Base-by-base conservation (phyloP, 2,888 invertebrate species). In the Thymelicus sylvestris region DNA sequence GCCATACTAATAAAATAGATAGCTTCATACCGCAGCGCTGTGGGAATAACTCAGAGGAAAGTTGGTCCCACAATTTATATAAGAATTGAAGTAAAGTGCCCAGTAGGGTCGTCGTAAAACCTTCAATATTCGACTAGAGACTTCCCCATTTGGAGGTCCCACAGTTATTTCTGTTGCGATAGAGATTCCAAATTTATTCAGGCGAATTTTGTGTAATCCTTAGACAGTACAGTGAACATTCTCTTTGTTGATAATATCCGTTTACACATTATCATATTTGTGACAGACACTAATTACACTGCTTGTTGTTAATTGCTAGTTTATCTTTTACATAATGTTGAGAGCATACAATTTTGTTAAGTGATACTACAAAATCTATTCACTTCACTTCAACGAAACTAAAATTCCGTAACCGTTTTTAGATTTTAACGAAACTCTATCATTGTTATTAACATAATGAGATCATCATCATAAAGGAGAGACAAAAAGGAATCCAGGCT, bases 161-260 rank as follows among this genome's bases (percentile, higher is more conserved):
- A 52, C 52, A 6, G 19, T 50, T 52, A 52, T 52, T 52, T 52
- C 19, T 55, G 24, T 68, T 72, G 41, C 66, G 75, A 81, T 13
- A 8, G 52, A 52, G 52, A 52, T 24, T 52, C 24, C 52, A 52
- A 52, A 24, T 52, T 52, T 52, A 19, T 10, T 52, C 24, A 19
- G 31, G 31, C 31, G 31, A 31, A 31, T 24, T 52, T 8, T 52
- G 52, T 52, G 24, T 52, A 52, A 52, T 19, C 52, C 52, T 7
- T 52, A 10, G 52, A 52, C 19, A 15, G 24, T 52, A 24, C 12
- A 15, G 5, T 19, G 19, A 19, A 19, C 19, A 19, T 19, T 19
- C 0, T 24, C 24, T 24, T 55, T 55, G 12, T 12, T 24, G 3
- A 24, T 5, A 24, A 24, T 10, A 50, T 12, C 55, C 19, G 19